Conservation (phyloP, 1,140 invertebrate species). For the Colletes gigas region DNA sequence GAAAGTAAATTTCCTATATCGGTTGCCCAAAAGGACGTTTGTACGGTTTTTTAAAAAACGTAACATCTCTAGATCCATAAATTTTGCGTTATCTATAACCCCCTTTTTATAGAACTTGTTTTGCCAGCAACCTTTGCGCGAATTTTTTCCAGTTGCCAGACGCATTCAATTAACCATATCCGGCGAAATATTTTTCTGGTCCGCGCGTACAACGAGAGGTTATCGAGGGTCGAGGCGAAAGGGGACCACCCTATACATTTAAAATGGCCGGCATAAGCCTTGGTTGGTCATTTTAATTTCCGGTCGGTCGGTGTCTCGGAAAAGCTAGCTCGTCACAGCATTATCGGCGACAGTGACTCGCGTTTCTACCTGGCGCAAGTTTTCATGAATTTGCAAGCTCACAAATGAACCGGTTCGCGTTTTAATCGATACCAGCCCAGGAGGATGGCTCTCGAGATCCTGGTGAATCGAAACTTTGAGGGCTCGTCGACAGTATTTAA, state of each 20-base stretch:
- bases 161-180: too few relatives aligned
- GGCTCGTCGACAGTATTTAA: conserved; percentile 45
- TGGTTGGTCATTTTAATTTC: conserved; percentile 38
- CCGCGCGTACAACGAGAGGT: too few relatives aligned
- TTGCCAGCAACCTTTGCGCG: too few relatives aligned
- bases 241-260: not conserved
- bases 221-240: not conserved
- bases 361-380: conserved; percentile 15
- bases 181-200: too few relatives aligned
- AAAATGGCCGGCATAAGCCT: not conserved
- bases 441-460: conserved; percentile 9
- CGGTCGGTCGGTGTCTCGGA: conserved; percentile 27
- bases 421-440: conserved; percentile 37
- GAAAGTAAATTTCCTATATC: not conserved
- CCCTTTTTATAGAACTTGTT: too few relatives aligned
- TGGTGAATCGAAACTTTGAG: conserved; percentile 44
- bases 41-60: too few relatives aligned
- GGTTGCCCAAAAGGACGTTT: not conserved
- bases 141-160: too few relatives aligned
- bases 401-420: conserved; percentile 39
- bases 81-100: too few relatives aligned
- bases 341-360: conserved; percentile 17
- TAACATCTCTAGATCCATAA: too few relatives aligned
- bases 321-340: conserved; percentile 7
- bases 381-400: conserved; percentile 20